phyloP scores from a whole-genome alignment of 64 coral and sea anemone species.

The Pachyseris speciosa region DNA sequence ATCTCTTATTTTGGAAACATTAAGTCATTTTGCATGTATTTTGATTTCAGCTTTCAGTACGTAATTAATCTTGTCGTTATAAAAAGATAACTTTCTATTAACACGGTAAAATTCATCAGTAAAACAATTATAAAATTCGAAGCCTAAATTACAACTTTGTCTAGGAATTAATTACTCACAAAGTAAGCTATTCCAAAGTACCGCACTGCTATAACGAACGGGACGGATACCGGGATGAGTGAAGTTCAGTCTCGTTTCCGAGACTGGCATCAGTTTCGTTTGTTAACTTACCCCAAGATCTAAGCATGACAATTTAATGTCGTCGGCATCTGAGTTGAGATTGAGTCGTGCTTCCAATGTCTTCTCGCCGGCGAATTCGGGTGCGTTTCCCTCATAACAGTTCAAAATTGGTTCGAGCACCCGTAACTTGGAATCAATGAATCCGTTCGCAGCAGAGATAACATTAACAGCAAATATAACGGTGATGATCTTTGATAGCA shows the following conservation, averaged over 20 bases:
- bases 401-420: not conserved
- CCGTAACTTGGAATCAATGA: conserved; percentile 31
- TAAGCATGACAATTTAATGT: not conserved
- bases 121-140: too few relatives aligned
- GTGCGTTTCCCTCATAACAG: conserved; percentile 4
- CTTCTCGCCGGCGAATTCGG: conserved; percentile 22
- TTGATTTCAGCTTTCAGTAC: too few relatives aligned
- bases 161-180: too few relatives aligned
- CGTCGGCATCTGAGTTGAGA: conserved; percentile 15
- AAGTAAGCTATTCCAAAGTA: too few relatives aligned
- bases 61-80: too few relatives aligned
- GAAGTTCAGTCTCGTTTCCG: not conserved
- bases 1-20: too few relatives aligned
- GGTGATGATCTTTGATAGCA: conserved; percentile 24
- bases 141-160: too few relatives aligned
- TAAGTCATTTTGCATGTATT: too few relatives aligned
- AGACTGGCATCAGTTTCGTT: not conserved
- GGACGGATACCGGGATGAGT: not conserved
- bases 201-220: too few relatives aligned
- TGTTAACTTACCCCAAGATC: conserved; percentile 3
- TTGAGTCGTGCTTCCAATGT: not conserved
- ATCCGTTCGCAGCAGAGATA: conserved; percentile 26
- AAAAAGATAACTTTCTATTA: too few relatives aligned
- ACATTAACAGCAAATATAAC: conserved; percentile 27
- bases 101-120: too few relatives aligned